Base-by-base conservation (phyloP, 1,140 invertebrate species). In the Chrysomallon squamiferum region DNA sequence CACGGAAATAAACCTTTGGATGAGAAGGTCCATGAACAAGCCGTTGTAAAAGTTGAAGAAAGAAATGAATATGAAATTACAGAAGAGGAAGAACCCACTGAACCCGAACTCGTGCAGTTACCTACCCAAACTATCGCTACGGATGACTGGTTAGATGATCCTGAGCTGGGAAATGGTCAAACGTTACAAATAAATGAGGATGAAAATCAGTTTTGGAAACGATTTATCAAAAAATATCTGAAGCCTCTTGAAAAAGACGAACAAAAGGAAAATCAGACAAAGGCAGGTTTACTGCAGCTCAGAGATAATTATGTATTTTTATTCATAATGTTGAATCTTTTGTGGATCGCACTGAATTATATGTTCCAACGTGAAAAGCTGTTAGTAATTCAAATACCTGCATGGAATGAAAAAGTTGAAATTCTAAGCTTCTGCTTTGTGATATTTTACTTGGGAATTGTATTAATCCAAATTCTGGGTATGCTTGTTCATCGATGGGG, bases 401-500 rank as follows among this genome's bases (percentile, higher is more conserved):
- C 68, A 72, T 30, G 61, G 66, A 33, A 59, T 68, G 27, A 59
- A 32, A 66, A 56, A 27, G 60, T 54, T 27, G 52, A 63, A 22
- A 2, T 65, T 6, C 43, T 78, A 20, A 69, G 72, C 2, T 52
- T 78, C 25, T 18, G 74, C 60, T 77, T 87, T 45, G 74, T 86
- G 3, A 83, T 87, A 57, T 85, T 86, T 57, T 87, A 86, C 67
- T 74, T 78, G 35, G 25, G 81, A 2, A 82, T 86, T 54, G 68
- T 87, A 13, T 49, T 86, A 13, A 74, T 87, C 18, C 87, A 87
- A 65, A 81, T 87, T 65, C 47, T 85, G 25, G 86, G 84, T 7
- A 88, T 88, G 87, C 62, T 88, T 18, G 74, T 86, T 11, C 87
- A 88, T 67, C 66, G 87, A 29, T 99, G 98, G 84, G 96, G 96